These are phyloP conservation scores for Dermochelys coriacea DNA, from an alignment of 2,797 vertebrate species.

Conservation along the genomic window DNA sequence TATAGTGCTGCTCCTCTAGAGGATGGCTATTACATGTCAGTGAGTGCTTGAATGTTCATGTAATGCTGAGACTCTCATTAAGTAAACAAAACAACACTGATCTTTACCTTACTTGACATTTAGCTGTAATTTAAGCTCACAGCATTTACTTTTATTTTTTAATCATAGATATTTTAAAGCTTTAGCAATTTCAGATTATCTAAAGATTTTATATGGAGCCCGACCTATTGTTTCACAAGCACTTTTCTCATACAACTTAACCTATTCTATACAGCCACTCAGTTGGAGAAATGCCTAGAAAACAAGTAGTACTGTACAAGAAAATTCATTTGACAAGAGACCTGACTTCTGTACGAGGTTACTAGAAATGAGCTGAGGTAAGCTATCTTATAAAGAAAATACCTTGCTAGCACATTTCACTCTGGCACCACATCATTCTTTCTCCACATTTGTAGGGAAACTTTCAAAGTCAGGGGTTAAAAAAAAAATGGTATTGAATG, in stretches of 20 bases:
- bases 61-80: neutral
- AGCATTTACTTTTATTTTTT: neutral
- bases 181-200: neutral
- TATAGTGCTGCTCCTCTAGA: neutral
- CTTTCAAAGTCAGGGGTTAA: neutral
- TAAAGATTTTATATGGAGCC: neutral
- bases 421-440: neutral
- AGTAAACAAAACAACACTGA: neutral
- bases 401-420: neutral
- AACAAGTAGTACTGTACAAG: neutral
- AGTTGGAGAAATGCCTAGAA: neutral
- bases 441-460: neutral
- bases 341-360: neutral
- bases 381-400: constrained; percentile 3
- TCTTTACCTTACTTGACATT: neutral
- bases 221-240: neutral
- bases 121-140: neutral
- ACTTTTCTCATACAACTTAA: neutral
- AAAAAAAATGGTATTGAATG: neutral
- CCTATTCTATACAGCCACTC: neutral
- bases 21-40: neutral
- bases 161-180: neutral
- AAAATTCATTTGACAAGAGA: neutral
- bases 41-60: neutral
- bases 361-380: neutral